Percentiles rank a stretch among this genome's conserved stretches.
Evolutionary conservation across 2,797 vertebrate species (phyloP).

Genomic region (Sarcoramphus papa): DNA sequence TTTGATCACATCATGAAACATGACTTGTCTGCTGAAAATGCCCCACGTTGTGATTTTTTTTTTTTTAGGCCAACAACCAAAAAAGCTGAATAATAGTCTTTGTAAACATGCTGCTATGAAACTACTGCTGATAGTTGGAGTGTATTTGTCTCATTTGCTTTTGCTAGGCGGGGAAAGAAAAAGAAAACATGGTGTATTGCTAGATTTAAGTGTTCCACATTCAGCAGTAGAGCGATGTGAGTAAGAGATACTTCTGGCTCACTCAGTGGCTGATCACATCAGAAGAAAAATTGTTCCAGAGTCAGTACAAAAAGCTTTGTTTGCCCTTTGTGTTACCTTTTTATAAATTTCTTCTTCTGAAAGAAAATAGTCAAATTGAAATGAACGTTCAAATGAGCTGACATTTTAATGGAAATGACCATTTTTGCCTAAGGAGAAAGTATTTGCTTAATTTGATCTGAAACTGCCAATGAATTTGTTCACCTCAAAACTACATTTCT

Average conservation of each 20-base stretch:
- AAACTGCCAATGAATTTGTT: neutral
- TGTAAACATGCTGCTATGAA: neutral
- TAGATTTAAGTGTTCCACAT: neutral
- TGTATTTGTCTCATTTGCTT: neutral
- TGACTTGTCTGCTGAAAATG: neutral
- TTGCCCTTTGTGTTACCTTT: neutral
- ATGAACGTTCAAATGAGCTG: neutral
- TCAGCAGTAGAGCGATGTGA: neutral
- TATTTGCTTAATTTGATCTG: conserved; percentile 9
- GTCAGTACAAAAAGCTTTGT: neutral
- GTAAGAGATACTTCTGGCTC: neutral
- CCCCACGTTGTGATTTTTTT: neutral
- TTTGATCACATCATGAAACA: fast-evolving
- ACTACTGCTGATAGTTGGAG: neutral
- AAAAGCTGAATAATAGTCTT: neutral
- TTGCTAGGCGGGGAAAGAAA: neutral
- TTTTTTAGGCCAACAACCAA: neutral
- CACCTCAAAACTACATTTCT: neutral
- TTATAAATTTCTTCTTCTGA: neutral
- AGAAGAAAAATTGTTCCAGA: neutral
- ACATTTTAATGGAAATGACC: neutral
- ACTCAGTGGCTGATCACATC: neutral
- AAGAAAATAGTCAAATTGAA: neutral
- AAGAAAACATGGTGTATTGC: neutral
- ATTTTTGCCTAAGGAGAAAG: neutral